Evolutionary conservation across 2,113 vertebrate species (phyloP).

Genomic region (Suncus etruscus): DNA sequence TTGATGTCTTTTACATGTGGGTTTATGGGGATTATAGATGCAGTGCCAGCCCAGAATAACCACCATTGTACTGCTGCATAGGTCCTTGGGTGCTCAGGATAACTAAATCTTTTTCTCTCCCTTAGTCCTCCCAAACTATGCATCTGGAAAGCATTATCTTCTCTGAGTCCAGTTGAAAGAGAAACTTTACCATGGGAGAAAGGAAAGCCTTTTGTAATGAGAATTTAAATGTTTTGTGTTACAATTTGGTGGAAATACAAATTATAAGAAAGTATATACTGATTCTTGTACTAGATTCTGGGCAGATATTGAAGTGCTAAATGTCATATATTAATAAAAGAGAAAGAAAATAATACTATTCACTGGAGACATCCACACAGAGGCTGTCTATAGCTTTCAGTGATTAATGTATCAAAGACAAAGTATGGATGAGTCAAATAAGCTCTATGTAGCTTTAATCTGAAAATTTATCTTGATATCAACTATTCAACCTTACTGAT

Average conservation of each 20-base stretch:
- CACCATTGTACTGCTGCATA: accelerated
- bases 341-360: background rate
- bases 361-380: background rate
- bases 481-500: background rate
- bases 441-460: background rate
- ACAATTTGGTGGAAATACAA: background rate
- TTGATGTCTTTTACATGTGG: background rate
- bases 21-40: background rate
- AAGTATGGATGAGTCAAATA: background rate
- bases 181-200: background rate
- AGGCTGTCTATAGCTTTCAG: background rate
- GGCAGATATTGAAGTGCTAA: background rate
- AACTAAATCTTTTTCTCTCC: background rate
- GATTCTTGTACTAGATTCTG: background rate
- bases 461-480: background rate
- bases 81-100: background rate
- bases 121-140: background rate
- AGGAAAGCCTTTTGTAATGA: background rate
- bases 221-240: background rate
- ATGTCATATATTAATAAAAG: accelerated
- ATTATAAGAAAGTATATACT: background rate
- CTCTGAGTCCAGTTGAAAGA: background rate
- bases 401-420: background rate
- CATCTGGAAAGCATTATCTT: background rate
- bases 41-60: accelerated